Conservation (phyloP, 2,113 vertebrate genomes). For the Pycnonotus jocosus region DNA sequence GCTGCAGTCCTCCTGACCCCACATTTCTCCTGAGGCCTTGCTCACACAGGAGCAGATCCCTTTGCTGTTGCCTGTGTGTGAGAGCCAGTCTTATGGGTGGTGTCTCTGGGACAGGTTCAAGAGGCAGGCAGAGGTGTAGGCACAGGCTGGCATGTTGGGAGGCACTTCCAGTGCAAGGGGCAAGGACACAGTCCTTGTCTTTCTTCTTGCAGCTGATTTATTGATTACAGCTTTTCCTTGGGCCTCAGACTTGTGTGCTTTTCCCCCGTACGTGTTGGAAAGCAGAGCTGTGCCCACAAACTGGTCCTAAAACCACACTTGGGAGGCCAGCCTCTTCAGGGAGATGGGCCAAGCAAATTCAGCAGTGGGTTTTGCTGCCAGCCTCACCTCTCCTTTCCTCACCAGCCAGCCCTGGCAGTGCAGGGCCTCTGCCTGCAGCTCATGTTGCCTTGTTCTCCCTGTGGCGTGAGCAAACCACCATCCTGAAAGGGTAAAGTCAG, state of each 20-base stretch:
- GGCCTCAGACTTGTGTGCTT: neutral
- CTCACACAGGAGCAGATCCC: neutral
- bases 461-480: neutral
- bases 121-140: neutral
- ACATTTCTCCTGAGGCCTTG: neutral
- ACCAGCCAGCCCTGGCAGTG: neutral
- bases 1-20: neutral
- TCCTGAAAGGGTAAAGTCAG: neutral
- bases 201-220: neutral
- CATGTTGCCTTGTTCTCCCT: fast-evolving
- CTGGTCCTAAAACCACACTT: neutral
- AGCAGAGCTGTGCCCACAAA: neutral
- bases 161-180: neutral
- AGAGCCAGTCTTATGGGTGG: fast-evolving
- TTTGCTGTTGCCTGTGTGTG: neutral
- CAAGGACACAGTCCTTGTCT: neutral
- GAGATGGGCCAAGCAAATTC: neutral
- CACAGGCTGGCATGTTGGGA: neutral
- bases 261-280: neutral
- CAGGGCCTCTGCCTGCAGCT: neutral
- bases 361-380: neutral
- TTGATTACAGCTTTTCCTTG: neutral
- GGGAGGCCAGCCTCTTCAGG: neutral
- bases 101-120: neutral
- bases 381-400: neutral